Conservation (phyloP, 2,888 invertebrate species). For the Chalcis sispes region DNA sequence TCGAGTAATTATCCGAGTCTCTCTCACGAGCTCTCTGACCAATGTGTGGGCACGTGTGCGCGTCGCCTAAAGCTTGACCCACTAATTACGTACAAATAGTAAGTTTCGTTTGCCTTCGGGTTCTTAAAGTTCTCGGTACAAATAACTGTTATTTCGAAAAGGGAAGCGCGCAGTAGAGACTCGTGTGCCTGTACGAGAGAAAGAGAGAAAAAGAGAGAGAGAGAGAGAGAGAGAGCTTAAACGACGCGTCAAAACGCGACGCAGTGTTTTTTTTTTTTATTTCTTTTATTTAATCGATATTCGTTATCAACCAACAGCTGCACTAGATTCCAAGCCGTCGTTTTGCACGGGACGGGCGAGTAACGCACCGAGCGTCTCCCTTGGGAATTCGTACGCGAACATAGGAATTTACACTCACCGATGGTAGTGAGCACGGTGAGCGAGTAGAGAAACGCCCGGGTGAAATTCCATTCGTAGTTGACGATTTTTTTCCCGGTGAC, state of each 20-base stretch:
- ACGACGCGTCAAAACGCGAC: too few species aligned
- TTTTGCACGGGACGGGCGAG: constrained; percentile 42
- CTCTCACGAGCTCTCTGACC: constrained; percentile 20
- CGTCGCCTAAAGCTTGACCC: constrained; percentile 59
- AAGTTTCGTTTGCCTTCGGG: constrained; percentile 52
- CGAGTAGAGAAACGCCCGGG: constrained; percentile 94
- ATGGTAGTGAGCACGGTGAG: constrained; percentile 95
- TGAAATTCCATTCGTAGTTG: constrained; percentile 91
- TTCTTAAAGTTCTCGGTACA: constrained; percentile 21
- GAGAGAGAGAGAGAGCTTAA: too few species aligned
- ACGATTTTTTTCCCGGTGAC: constrained; percentile 68
- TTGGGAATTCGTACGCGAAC: background rate
- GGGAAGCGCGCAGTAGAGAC: too few species aligned
- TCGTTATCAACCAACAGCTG: background rate
- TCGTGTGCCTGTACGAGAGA: too few species aligned
- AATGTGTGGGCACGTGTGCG: background rate
- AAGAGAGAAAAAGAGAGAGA: too few species aligned
- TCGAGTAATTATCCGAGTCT: constrained; percentile 44
- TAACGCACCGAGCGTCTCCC: too few species aligned
- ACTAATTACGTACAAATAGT: constrained; percentile 70
- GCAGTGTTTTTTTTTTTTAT: too few species aligned
- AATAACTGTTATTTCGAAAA: constrained; percentile 31
- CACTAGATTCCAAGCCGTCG: background rate
- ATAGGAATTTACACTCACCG: constrained; percentile 80
- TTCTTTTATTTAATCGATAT: background rate